Evolutionary conservation across 2,888 invertebrate species (phyloP), one percentile per base, ranked within the genome.

Genomic region (Heteromyza rotundicornis): DNA sequence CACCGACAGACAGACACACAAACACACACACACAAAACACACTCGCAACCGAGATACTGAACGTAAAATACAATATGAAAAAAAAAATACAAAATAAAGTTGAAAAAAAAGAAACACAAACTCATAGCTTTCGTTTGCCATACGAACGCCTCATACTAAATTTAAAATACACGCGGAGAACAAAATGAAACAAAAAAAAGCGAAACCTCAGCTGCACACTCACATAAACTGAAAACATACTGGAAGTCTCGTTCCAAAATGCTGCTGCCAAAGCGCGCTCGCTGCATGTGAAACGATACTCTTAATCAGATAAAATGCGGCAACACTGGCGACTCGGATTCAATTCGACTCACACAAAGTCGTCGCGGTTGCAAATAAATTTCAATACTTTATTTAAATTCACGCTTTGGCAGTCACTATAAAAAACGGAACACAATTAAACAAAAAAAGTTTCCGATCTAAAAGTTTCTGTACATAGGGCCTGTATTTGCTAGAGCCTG

Each of bases 81-180:
- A 66, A 23, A 12, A 56, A 54, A 17, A 23, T 20, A 49, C 40
- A 49, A 22, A 40, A 24, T 22, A 44, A 36, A 60, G 40, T 32
- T 24, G 59, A 62, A 36, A 35, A 40, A 51, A 52, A 57, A 58
- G 52, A 57, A 63, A 36, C n/a, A n/a, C 12, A 36, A 53, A 32
- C 16, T 49, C 47, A 77, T 79, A 79, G 80, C 80, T 79, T 80
- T 79, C 80, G 74, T 79, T 80, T 77, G 77, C 75, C 77, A 77
- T 80, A 78, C 77, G 76, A 73, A 73, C 77, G 76, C 76, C 73
- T 76, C 75, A n/a, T n/a, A 78, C 76, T 77, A 76, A 74, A 78
- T 76, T 76, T 78, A 36, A 27, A 24, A 51, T 7, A 51, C 23
- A 24, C 23, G 51, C 24, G 24, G 51, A 16, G 47, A 17, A 17